These are phyloP conservation scores for Phylloscopus trochilus DNA, from an alignment of 2,113 vertebrate species.

Conservation along the genomic window DNA sequence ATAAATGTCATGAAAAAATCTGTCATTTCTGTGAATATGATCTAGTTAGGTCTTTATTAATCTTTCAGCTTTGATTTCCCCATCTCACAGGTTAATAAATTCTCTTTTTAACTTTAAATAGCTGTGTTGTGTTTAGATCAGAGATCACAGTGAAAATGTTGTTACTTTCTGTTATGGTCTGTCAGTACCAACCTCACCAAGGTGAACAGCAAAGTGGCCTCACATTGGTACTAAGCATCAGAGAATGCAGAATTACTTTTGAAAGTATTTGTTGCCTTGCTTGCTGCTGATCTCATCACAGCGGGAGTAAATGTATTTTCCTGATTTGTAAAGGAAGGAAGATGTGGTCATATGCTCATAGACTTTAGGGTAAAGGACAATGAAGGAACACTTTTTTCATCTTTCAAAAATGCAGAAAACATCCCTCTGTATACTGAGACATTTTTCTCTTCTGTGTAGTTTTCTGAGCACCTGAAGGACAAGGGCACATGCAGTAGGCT, in stretches of 20 bases:
- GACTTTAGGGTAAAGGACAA: not conserved
- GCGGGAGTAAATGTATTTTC: not conserved
- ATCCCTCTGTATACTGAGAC: not conserved
- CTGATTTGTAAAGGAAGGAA: not conserved
- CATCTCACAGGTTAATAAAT: not conserved
- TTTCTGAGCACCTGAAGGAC: not conserved
- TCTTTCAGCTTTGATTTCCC: not conserved
- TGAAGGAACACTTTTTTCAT: not conserved
- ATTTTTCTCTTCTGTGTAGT: not conserved
- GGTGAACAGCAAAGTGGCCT: not conserved
- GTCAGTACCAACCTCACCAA: not conserved
- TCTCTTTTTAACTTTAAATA: not conserved
- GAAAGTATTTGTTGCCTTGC: not conserved
- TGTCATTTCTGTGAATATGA: not conserved
- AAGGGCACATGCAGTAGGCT: not conserved
- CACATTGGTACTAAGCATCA: not conserved
- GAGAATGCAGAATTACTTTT: not conserved
- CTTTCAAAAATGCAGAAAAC: not conserved
- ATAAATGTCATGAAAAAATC: not conserved
- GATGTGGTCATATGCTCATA: not conserved
- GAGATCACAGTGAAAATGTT: not conserved
- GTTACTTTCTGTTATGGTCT: not conserved
- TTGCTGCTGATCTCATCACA: not conserved
- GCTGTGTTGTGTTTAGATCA: not conserved
- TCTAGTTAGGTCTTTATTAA: not conserved